Percentiles rank a stretch among this genome's conserved stretches.
Conservation (phyloP, 1,140 invertebrate species). For the Planococcus citri region DNA sequence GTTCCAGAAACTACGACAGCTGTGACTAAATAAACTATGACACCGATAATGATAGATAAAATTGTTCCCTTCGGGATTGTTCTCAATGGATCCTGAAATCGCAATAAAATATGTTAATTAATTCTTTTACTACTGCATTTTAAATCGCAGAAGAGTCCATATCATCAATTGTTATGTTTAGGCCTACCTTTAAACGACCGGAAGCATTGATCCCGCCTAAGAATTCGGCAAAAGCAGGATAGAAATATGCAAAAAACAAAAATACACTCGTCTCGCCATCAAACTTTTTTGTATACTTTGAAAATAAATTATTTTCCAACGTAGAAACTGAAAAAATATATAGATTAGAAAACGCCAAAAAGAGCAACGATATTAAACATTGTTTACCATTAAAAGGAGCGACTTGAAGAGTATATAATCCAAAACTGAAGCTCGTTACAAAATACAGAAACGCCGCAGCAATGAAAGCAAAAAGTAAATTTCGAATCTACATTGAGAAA, state of each 20-base stretch:
- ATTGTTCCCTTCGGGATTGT: constrained; percentile 86
- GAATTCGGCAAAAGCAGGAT: background rate
- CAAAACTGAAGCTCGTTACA: background rate
- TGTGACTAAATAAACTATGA: background rate
- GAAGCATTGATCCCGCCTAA: background rate
- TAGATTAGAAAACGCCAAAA: background rate
- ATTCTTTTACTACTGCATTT: too few relatives aligned
- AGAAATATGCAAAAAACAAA: background rate
- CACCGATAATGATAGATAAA: constrained; percentile 58
- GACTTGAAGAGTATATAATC: background rate
- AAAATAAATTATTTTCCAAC: background rate
- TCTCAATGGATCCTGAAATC: constrained; percentile 68
- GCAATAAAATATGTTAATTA: constrained; percentile 21
- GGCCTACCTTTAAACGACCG: background rate
- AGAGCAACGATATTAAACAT: background rate
- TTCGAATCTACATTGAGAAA: background rate
- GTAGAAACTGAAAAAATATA: background rate
- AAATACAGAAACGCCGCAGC: background rate
- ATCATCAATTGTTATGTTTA: too few relatives aligned
- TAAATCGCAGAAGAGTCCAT: too few relatives aligned
- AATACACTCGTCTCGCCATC: background rate
- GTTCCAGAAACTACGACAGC: background rate
- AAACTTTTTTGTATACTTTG: background rate
- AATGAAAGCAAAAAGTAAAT: background rate
- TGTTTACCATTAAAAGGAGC: background rate